A percentile compares a stretch with the other conserved stretches of the same genome.
Evolutionary conservation across 2,888 invertebrate genomes (phyloP).

Genomic region (Agonopterix subpropinquella): DNA sequence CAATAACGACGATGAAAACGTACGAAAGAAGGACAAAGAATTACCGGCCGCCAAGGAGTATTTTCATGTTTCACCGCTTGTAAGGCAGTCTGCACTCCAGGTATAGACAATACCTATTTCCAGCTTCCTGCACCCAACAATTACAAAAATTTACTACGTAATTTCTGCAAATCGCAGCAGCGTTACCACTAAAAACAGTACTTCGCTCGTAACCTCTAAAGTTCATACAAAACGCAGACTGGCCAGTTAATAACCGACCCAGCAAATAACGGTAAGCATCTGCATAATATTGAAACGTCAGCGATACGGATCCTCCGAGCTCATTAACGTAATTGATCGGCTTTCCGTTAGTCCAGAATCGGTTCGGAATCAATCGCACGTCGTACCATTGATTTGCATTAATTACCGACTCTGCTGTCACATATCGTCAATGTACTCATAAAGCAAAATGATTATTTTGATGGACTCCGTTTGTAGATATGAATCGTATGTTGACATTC

Average conservation of each 20-base stretch:
- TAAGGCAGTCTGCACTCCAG: too few species aligned
- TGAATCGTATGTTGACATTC: slow-evolving; percentile 7
- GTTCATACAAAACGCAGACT: neutral
- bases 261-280: slow-evolving; percentile 56
- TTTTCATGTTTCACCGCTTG: too few species aligned
- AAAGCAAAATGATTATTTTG: slow-evolving; percentile 57
- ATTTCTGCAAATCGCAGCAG: too few species aligned
- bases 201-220: neutral
- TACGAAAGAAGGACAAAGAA: too few species aligned
- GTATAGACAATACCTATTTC: too few species aligned
- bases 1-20: too few species aligned
- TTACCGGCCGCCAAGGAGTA: too few species aligned
- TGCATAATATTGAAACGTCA: slow-evolving; percentile 67
- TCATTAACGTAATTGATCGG: slow-evolving; percentile 74
- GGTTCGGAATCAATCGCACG: slow-evolving; percentile 43
- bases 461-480: slow-evolving; percentile 40
- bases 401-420: slow-evolving; percentile 65
- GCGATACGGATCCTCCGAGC: slow-evolving; percentile 62
- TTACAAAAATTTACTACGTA: too few species aligned
- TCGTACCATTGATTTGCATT: slow-evolving; percentile 70
- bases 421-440: slow-evolving; percentile 48
- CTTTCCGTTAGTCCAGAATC: slow-evolving; percentile 63
- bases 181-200: too few species aligned
- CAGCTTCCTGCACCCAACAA: too few species aligned
- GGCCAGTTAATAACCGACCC: slow-evolving; percentile 27